A percentile compares a stretch with the other conserved stretches of the same genome.
These are phyloP conservation scores for Sipunculus nudus DNA, from an alignment of 2,888 invertebrate genomes.

Conservation along the genomic window DNA sequence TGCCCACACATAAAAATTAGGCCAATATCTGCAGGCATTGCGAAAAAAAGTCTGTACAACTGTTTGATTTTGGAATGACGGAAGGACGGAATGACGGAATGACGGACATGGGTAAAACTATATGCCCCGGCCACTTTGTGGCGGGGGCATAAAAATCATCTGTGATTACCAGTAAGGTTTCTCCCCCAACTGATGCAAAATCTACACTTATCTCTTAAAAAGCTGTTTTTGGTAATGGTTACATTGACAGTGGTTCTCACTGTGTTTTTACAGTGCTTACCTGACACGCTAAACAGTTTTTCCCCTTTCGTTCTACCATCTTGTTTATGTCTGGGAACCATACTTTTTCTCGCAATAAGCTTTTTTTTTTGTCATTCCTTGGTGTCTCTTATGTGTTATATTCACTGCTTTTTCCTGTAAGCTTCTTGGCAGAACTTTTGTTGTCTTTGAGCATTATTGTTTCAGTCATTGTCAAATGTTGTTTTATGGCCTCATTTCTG, in stretches of 20 bases:
- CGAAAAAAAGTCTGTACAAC: no score
- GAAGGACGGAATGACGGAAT: no score
- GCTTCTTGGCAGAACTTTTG: slow-evolving; percentile 22
- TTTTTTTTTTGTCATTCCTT: slow-evolving; percentile 37
- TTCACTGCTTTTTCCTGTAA: slow-evolving; percentile 27
- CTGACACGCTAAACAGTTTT: slow-evolving; percentile 23
- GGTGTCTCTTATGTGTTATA: slow-evolving; percentile 40
- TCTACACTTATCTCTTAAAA: slow-evolving; percentile 23
- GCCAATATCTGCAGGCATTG: no score
- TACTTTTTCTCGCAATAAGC: slow-evolving; percentile 33
- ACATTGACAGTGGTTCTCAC: slow-evolving; percentile 22
- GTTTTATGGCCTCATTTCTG: no score
- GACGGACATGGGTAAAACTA: no score
- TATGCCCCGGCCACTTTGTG: no score
- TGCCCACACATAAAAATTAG: no score
- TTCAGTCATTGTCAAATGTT: no score
- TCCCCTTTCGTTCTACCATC: slow-evolving; percentile 15
- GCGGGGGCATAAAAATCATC: no score
- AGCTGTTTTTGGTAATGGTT: slow-evolving; percentile 18
- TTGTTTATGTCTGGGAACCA: slow-evolving; percentile 36
- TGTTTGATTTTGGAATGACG: no score
- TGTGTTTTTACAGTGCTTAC: slow-evolving; percentile 1
- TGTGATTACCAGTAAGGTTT: slow-evolving; percentile 32
- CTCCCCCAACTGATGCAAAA: no score
- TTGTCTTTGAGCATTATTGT: no score